phyloP scores from a whole-genome alignment of 2,888 invertebrate genomes.

The Anthophora plumipes region DNA sequence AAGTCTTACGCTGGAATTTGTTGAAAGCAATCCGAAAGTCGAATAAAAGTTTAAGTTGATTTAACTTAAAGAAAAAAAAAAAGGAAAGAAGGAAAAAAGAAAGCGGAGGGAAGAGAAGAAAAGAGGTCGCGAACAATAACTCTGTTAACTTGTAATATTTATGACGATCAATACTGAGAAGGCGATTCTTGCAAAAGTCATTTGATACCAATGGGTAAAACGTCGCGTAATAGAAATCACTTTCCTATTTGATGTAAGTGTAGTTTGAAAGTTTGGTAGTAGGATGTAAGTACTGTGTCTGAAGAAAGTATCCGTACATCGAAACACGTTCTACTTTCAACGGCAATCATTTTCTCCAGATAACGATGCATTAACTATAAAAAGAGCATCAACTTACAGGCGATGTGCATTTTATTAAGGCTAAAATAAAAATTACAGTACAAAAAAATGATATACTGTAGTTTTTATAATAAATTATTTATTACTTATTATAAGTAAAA shows the following conservation, averaged over 20 bases:
- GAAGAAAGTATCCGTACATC: no score
- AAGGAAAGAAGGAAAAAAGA: no score
- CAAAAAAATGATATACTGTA: no score
- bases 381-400: background rate
- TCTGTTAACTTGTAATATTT: background rate
- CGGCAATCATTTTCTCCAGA: no score
- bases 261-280: background rate
- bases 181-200: background rate
- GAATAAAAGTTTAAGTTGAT: constrained; percentile 26
- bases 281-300: no score
- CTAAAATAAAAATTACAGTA: background rate
- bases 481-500: no score
- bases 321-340: no score
- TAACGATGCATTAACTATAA: no score
- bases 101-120: no score
- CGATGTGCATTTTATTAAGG: background rate
- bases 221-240: background rate
- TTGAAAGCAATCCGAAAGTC: constrained; percentile 21
- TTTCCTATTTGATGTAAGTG: background rate
- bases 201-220: background rate
- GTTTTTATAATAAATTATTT: no score
- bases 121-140: background rate
- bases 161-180: background rate
- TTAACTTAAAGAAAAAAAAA: background rate
- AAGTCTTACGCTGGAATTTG: constrained; percentile 22